Percentiles rank a stretch among this genome's conserved stretches.
Evolutionary conservation across 1,140 invertebrate species (phyloP).

Genomic region (Drosophila sproati): DNA sequence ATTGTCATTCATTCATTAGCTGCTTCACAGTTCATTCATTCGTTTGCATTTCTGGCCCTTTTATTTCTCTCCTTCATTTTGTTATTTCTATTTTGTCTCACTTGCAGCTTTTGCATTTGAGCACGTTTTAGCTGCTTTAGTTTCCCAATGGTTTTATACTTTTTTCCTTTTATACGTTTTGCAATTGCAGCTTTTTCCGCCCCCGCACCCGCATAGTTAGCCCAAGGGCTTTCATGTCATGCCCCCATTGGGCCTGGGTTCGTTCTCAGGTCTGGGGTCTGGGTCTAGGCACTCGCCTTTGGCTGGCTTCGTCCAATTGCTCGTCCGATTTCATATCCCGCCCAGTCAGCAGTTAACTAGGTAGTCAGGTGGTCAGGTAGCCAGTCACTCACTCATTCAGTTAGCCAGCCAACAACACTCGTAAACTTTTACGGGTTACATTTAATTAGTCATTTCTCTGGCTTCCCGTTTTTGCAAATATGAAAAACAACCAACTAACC

Average conservation of each 20-base stretch:
- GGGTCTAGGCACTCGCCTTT: slow-evolving; percentile 22
- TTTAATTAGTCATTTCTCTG: slow-evolving; percentile 81
- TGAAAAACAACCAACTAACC: slow-evolving; percentile 17
- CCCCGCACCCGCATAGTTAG: slow-evolving; percentile 19
- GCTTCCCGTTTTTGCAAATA: slow-evolving; percentile 64
- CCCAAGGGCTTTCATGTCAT: slow-evolving; percentile 73
- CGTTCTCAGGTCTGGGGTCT: slow-evolving; percentile 27
- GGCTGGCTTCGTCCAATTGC: slow-evolving; percentile 33
- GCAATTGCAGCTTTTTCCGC: slow-evolving; percentile 12
- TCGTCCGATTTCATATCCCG: slow-evolving; percentile 66
- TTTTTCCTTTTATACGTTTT: slow-evolving; percentile 24
- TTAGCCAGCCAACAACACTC: slow-evolving; percentile 51
- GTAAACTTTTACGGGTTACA: slow-evolving; percentile 79
- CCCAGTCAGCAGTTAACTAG: slow-evolving; percentile 38
- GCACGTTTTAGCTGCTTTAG: slow-evolving; percentile 56
- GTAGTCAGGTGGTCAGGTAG: neutral
- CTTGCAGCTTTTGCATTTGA: slow-evolving; percentile 62
- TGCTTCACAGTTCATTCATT: slow-evolving; percentile 41
- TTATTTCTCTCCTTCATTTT: slow-evolving; percentile 15
- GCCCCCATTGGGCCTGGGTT: slow-evolving; percentile 58
- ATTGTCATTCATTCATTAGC: slow-evolving; percentile 61
- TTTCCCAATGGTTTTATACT: slow-evolving; percentile 5
- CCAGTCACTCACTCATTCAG: slow-evolving; percentile 14
- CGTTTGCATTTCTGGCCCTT: slow-evolving; percentile 5
- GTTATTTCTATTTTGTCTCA: slow-evolving; percentile 25